phyloP scores from a whole-genome alignment of 2,888 invertebrate genomes.

The Troides aeacus region DNA sequence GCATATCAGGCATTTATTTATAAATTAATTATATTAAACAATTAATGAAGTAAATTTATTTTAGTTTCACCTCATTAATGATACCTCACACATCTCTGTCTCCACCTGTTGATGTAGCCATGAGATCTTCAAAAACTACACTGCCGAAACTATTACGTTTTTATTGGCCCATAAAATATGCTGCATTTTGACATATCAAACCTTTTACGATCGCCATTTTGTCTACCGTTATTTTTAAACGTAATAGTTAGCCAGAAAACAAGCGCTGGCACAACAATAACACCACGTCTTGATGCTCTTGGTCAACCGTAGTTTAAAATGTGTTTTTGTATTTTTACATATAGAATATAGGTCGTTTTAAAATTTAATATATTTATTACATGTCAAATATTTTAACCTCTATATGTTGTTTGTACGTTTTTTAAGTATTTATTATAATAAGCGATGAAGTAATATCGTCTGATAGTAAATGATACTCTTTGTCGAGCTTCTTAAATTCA shows the following conservation, averaged over 20 bases:
- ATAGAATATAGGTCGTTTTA: conserved; percentile 17
- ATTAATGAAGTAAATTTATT: too few relatives aligned
- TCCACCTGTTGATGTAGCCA: conserved; percentile 27
- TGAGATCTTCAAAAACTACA: conserved; percentile 24
- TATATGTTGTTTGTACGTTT: too few relatives aligned
- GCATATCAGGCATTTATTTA: too few relatives aligned
- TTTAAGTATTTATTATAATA: too few relatives aligned
- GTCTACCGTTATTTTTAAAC: conserved; percentile 26
- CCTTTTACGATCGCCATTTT: conserved; percentile 28
- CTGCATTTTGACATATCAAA: conserved; percentile 29
- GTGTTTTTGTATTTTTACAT: conserved; percentile 6
- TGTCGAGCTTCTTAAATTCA: too few relatives aligned
- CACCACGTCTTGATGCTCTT: conserved; percentile 8
- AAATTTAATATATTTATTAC: too few relatives aligned
- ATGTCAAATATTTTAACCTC: too few relatives aligned
- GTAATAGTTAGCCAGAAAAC: conserved; percentile 27
- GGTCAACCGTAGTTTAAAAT: conserved; percentile 6
- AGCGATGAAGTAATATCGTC: too few relatives aligned
- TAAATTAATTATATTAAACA: too few relatives aligned
- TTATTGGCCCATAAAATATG: conserved; percentile 22
- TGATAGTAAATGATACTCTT: too few relatives aligned
- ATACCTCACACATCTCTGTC: not conserved
- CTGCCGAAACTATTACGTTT: conserved; percentile 22
- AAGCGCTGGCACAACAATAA: conserved; percentile 25
- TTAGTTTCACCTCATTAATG: not conserved